Evolutionary conservation across 2,888 invertebrate species (phyloP).

Genomic region (Folsomia candida): DNA sequence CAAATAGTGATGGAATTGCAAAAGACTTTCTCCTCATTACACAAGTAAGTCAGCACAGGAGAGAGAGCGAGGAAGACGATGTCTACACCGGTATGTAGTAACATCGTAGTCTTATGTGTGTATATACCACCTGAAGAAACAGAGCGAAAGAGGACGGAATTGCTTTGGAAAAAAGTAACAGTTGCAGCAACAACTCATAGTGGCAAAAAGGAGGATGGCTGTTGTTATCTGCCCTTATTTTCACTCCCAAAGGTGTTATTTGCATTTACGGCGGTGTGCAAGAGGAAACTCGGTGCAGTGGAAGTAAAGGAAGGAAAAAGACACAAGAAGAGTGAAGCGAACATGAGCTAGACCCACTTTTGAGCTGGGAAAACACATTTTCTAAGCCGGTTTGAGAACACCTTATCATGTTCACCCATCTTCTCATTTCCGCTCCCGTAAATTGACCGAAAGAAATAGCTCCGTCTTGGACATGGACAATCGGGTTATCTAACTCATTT

Average conservation of each 20-base stretch:
- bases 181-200: slow-evolving; percentile 12
- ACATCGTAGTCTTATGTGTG: too few species aligned
- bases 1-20: too few species aligned
- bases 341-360: background rate
- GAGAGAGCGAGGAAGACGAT: too few species aligned
- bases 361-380: background rate
- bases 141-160: too few species aligned
- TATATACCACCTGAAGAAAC: too few species aligned
- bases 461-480: background rate
- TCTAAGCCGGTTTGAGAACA: background rate
- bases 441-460: slow-evolving; percentile 17
- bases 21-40: too few species aligned
- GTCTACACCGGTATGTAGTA: too few species aligned
- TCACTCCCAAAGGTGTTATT: slow-evolving; percentile 7
- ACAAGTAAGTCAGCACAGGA: too few species aligned
- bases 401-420: slow-evolving; percentile 17
- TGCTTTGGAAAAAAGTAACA: too few species aligned
- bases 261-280: background rate
- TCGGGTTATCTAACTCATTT: slow-evolving; percentile 6
- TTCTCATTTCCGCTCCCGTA: slow-evolving; percentile 17
- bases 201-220: slow-evolving; percentile 5
- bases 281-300: background rate
- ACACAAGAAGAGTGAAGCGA: too few species aligned
- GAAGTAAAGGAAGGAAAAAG: too few species aligned
- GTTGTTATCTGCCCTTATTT: slow-evolving; percentile 11